Evolutionary conservation across 2,113 vertebrate genomes (phyloP).

Genomic region (Dinomys branickii): DNA sequence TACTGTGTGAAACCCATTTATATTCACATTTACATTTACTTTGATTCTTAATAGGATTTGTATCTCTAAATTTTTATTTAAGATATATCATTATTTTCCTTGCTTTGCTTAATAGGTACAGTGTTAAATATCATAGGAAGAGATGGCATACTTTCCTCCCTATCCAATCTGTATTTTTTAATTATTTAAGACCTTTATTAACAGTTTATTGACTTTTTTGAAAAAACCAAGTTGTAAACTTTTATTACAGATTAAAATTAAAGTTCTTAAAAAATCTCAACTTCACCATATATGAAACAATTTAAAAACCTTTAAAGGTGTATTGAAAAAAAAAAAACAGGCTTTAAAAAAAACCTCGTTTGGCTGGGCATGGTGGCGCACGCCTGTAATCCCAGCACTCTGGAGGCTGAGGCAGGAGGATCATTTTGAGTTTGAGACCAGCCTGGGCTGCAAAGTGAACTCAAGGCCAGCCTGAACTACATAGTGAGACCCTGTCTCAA

Average conservation of each 20-base stretch:
- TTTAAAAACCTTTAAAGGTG: too few species aligned
- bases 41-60: background rate
- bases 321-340: background rate
- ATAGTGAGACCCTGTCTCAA: too few species aligned
- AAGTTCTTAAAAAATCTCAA: too few species aligned
- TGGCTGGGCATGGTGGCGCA: too few species aligned
- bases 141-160: background rate
- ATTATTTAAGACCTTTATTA: constrained; percentile 90
- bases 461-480: too few species aligned
- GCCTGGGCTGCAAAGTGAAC: too few species aligned
- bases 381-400: too few species aligned
- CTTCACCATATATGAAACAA: too few species aligned
- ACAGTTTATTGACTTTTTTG: constrained; percentile 90
- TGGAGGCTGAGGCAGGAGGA: too few species aligned
- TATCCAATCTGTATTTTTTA: background rate
- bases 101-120: background rate
- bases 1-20: background rate
- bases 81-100: background rate
- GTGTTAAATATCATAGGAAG: background rate
- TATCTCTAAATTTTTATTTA: background rate
- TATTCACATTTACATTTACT: background rate
- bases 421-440: too few species aligned
- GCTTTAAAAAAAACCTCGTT: constrained; percentile 99
- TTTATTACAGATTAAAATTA: background rate
- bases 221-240: constrained; percentile 82